phyloP scores from a whole-genome alignment of 2,797 vertebrate species.

The Scolopax rusticola region DNA sequence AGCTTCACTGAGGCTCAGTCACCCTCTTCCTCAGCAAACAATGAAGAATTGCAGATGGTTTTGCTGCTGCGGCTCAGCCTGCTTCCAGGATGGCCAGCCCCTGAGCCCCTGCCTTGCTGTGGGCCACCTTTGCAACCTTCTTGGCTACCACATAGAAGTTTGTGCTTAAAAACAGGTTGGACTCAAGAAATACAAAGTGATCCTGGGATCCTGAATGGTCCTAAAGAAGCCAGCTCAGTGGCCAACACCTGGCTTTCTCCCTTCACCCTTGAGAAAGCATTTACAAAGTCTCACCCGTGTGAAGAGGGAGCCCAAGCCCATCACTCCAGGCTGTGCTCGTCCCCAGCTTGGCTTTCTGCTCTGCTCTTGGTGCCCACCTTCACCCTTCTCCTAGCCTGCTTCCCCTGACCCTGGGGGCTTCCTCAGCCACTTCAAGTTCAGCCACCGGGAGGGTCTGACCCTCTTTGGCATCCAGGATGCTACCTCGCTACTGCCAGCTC shows the following conservation, averaged over 20 bases:
- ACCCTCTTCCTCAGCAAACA: neutral
- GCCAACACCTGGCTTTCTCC: neutral
- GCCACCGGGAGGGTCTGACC: neutral
- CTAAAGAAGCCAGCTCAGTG: neutral
- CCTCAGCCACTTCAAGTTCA: neutral
- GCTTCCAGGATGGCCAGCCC: neutral
- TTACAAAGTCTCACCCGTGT: neutral
- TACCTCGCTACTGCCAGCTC: neutral
- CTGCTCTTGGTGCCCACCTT: neutral
- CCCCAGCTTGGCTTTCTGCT: neutral
- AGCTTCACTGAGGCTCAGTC: neutral
- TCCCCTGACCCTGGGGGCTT: neutral
- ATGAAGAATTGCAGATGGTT: neutral
- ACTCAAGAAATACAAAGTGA: neutral
- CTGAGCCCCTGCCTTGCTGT: neutral
- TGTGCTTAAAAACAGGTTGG: neutral
- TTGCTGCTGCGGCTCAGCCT: neutral
- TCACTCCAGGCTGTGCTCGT: neutral
- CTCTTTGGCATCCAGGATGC: neutral
- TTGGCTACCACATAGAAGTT: neutral
- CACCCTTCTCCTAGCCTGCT: fast-evolving
- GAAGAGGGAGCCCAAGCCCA: neutral
- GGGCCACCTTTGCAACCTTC: neutral
- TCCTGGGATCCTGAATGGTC: neutral
- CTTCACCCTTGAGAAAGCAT: neutral